Evolutionary conservation across 2,797 vertebrate species (phyloP), one percentile per base, ranked within the genome.

Genomic region (Nothura maculosa): DNA sequence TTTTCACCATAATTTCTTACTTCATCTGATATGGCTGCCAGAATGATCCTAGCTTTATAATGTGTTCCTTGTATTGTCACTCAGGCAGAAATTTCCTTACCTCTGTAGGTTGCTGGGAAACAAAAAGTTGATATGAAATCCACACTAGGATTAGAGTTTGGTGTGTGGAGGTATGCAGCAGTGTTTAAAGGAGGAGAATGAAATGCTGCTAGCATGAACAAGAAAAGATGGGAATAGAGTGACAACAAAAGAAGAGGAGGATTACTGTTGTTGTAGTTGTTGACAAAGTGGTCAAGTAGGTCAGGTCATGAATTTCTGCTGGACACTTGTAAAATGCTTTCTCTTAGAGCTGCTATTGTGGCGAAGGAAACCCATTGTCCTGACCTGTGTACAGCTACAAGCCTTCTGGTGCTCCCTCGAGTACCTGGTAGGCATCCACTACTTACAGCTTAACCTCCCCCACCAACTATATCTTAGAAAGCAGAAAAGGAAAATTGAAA

Each of bases 401-500:
- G 28, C 58, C 38, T 52, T 86, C 27, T 45, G 9, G 13, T 79
- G 25, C 14, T 78, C 11, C 62, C 36, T 9, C 32, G 47, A 27
- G 18, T 62, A n/a, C 22, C 50, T n/a, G 42, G 25, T 22, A 82
- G 52, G 22, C 38, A 70, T 47, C 27, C 10, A 47, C 21, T 30
- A 14, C 8, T 93, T 79, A 57, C 64, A 76, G 17, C 16, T 81
- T 52, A 76, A 47, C 45, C 69, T 8, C 69, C 79, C 43, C 40
- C 32, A 64, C 10, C 21, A 67, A 7, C 20, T 60, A 8, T 36
- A 17, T 85, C 0, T 0, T 38, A 36, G n/a, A 34, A 64, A 76
- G 15, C 4, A 8, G n/a, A 74, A 68, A 50, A 30, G 10, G 42
- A 62, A 78, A 81, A 47, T 38, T 19, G 8, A 0, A 0, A 17